These are phyloP conservation scores for Lottia scabra DNA, from an alignment of 2,888 invertebrate species.

Conservation along the genomic window DNA sequence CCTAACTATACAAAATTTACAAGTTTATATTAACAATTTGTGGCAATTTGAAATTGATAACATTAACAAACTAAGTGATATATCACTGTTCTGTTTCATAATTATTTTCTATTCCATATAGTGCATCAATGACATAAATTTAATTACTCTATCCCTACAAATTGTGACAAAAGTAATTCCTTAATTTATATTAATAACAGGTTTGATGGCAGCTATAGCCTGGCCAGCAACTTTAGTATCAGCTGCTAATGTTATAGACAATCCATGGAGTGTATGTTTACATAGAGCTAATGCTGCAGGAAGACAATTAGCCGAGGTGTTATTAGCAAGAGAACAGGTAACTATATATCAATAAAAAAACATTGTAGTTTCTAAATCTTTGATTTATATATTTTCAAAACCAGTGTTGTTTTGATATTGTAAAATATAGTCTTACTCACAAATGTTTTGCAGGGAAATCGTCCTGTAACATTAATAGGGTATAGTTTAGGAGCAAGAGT, in stretches of 20 bases:
- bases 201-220: constrained; percentile 76
- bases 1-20: no score
- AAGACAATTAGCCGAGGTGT: constrained; percentile 76
- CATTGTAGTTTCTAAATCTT: no score
- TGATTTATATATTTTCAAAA: no score
- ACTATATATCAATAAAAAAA: no score
- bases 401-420: no score
- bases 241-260: constrained; percentile 72
- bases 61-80: no score
- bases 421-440: no score
- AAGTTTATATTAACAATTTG: no score
- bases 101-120: not conserved
- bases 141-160: not conserved
- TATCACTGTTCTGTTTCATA: no score
- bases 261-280: constrained; percentile 79
- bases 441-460: constrained; percentile 72
- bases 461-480: constrained; percentile 77
- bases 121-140: not conserved
- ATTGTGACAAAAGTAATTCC: not conserved
- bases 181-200: constrained; percentile 58
- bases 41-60: no score
- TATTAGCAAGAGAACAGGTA: constrained; percentile 74
- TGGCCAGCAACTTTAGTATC: constrained; percentile 77
- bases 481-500: constrained; percentile 79
- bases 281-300: constrained; percentile 75